phyloP scores from a whole-genome alignment of 2,888 invertebrate genomes.

The Endotricha flammealis region DNA sequence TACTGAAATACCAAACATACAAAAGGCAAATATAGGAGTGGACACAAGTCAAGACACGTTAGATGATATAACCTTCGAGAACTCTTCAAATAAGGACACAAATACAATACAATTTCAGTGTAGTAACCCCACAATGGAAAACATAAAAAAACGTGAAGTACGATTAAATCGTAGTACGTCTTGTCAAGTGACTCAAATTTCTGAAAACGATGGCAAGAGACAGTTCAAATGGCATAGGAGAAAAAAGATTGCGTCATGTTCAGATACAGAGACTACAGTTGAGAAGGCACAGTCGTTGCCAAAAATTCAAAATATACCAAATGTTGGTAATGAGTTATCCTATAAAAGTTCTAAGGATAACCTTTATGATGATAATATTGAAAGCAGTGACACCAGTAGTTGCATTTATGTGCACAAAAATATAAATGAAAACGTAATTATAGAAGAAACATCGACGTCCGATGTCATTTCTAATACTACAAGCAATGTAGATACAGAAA shows the following conservation, averaged over 20 bases:
- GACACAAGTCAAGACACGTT: background rate
- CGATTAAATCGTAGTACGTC: conserved; percentile 27
- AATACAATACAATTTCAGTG: background rate
- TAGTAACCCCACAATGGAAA: background rate
- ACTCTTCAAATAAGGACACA: background rate
- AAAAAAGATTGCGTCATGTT: conserved; percentile 13
- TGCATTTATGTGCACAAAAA: conserved; percentile 10
- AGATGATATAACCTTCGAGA: background rate
- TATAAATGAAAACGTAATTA: conserved; percentile 19
- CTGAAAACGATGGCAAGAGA: conserved; percentile 22
- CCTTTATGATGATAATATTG: conserved; percentile 10
- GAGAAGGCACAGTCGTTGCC: too few species aligned
- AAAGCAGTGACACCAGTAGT: conserved; percentile 22
- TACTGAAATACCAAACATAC: background rate
- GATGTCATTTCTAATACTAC: conserved; percentile 37
- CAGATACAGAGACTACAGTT: background rate
- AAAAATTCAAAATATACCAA: too few species aligned
- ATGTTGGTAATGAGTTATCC: too few species aligned
- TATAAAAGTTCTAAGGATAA: too few species aligned
- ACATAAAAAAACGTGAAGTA: conserved; percentile 24
- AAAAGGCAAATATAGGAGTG: conserved; percentile 1
- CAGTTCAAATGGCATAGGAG: conserved; percentile 41
- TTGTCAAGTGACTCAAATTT: conserved; percentile 8
- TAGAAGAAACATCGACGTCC: conserved; percentile 39
- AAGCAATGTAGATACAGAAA: conserved; percentile 30